A percentile compares a stretch with the other conserved stretches of the same genome.
Conservation (phyloP, 2,113 vertebrate species). For the Columbina picui region DNA sequence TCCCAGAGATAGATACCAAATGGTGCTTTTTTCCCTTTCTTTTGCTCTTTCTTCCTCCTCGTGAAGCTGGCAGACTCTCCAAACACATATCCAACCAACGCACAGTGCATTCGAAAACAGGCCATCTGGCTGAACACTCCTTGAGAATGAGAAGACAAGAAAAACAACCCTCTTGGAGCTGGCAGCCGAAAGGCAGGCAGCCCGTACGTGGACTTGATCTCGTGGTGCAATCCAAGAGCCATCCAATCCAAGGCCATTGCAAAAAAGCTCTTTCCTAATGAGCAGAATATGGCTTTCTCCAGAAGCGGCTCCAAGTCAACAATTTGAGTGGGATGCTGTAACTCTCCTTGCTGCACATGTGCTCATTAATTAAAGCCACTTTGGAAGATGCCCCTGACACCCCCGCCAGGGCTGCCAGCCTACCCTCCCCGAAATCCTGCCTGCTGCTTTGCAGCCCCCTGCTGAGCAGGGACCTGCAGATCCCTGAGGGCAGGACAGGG, state of each 20-base stretch:
- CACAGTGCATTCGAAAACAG: slow-evolving; percentile 74
- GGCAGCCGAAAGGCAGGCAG: slow-evolving; percentile 72
- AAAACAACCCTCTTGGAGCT: slow-evolving; percentile 74
- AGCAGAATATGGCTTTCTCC: slow-evolving; percentile 65
- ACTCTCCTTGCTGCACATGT: slow-evolving; percentile 62
- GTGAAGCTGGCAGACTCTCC: slow-evolving; percentile 74
- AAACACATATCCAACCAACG: slow-evolving; percentile 78
- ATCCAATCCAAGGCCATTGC: slow-evolving; percentile 67
- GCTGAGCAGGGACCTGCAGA: slow-evolving; percentile 19
- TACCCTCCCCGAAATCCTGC: slow-evolving; percentile 20
- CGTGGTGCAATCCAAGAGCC: slow-evolving; percentile 63
- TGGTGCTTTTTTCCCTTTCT: slow-evolving; percentile 73
- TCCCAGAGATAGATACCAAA: slow-evolving; percentile 75
- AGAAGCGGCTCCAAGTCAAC: slow-evolving; percentile 63
- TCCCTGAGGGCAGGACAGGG: not conserved
- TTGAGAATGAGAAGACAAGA: slow-evolving; percentile 75
- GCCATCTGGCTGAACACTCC: slow-evolving; percentile 75
- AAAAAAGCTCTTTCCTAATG: slow-evolving; percentile 66
- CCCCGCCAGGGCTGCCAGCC: slow-evolving; percentile 54
- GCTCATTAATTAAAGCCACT: slow-evolving; percentile 72
- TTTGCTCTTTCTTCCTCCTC: slow-evolving; percentile 77
- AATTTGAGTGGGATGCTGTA: slow-evolving; percentile 72
- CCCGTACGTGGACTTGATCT: slow-evolving; percentile 69
- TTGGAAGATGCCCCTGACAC: slow-evolving; percentile 63
- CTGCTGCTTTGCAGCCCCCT: slow-evolving; percentile 66